A percentile compares a stretch with the other conserved stretches of the same genome.
Conservation (phyloP, 2,113 vertebrate species). For the Gadus chalcogrammus region DNA sequence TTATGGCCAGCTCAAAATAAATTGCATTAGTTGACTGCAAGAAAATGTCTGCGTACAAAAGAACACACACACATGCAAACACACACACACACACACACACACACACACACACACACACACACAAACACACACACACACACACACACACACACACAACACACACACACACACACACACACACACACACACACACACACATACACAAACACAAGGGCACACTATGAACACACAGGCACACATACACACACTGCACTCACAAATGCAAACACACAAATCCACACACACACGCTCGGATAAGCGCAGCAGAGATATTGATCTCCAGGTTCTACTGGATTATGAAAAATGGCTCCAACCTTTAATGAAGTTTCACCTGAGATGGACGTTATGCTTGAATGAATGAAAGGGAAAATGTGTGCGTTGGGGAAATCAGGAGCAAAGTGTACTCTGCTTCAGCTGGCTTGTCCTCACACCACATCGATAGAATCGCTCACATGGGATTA, state of each 20-base stretch:
- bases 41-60: no score
- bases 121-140: no score
- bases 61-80: no score
- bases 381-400: conserved; percentile 10
- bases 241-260: neutral
- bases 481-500: conserved; percentile 28
- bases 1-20: conserved; percentile 53
- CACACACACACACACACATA: no score
- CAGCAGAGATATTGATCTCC: conserved; percentile 48
- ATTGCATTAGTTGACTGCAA: conserved; percentile 41
- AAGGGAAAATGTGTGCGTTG: conserved; percentile 44
- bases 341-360: conserved; percentile 50
- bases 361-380: conserved; percentile 56
- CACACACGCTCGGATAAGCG: conserved; percentile 16
- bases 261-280: conserved; percentile 13
- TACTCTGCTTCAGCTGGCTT: conserved; percentile 31
- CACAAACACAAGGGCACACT: neutral
- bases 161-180: no score
- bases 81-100: no score
- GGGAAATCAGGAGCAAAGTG: conserved; percentile 54
- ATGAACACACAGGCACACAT: conserved; percentile 5
- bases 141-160: no score
- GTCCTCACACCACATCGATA: conserved; percentile 50
- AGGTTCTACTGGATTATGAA: conserved; percentile 56
- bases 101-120: no score